These are phyloP conservation scores for Himantopus leucocephalus DNA, from an alignment of 2,113 vertebrate genomes.

Conservation along the genomic window DNA sequence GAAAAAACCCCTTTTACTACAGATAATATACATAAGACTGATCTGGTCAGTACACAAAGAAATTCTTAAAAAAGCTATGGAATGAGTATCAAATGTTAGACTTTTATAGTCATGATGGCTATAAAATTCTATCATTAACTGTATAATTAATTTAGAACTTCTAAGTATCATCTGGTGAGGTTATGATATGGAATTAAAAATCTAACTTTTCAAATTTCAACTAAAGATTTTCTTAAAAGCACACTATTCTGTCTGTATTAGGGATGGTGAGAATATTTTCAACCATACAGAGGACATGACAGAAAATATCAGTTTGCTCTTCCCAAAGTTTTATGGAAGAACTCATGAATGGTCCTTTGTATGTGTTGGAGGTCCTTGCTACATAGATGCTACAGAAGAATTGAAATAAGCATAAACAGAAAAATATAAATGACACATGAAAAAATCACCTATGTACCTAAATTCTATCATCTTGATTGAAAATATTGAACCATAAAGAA, in stretches of 20 bases:
- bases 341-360: background rate
- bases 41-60: background rate
- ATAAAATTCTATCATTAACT: background rate
- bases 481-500: background rate
- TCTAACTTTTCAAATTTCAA: background rate
- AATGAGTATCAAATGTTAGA: background rate
- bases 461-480: background rate
- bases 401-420: background rate
- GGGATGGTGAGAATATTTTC: background rate
- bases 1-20: background rate
- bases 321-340: background rate
- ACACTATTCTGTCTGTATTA: background rate
- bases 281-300: background rate
- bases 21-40: background rate
- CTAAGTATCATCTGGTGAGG: background rate
- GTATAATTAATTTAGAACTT: background rate
- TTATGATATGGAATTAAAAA: background rate
- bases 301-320: background rate
- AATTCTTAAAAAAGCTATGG: background rate
- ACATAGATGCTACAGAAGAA: background rate
- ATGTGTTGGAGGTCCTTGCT: background rate
- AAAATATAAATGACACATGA: background rate
- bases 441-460: background rate
- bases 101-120: background rate
- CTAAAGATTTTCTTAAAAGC: background rate